phyloP scores from a whole-genome alignment of 2,888 invertebrate genomes.

The Drosophila cracens region DNA sequence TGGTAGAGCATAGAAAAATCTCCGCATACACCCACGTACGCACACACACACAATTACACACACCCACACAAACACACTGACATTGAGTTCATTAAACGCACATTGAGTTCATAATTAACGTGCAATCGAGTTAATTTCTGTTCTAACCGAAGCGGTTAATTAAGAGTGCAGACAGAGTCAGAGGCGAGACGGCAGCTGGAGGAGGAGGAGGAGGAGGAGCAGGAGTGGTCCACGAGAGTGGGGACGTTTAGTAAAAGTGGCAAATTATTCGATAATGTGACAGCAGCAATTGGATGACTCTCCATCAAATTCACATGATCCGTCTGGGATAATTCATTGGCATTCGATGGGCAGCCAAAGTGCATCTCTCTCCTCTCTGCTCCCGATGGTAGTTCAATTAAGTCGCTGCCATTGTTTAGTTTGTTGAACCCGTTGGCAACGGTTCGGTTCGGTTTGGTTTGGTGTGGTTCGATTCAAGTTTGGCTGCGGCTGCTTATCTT shows the following conservation, averaged over 20 bases:
- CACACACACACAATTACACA: conserved; percentile 16
- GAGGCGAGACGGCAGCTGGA: not conserved
- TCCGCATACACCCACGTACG: conserved; percentile 25
- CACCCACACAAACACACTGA: conserved; percentile 6
- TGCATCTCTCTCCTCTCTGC: conserved; percentile 28
- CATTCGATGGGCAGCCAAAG: conserved; percentile 38
- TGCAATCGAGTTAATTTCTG: conserved; percentile 80
- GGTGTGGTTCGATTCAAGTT: conserved; percentile 1
- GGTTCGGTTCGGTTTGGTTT: not conserved
- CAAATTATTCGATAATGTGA: conserved; percentile 77
- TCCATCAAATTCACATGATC: conserved; percentile 48
- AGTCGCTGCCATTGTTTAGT: conserved; percentile 66
- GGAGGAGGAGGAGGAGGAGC: conserved; percentile 7
- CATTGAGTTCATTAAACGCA: conserved; percentile 77
- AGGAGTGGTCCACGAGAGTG: not conserved
- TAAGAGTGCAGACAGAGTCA: conserved; percentile 66
- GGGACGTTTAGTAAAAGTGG: conserved; percentile 7
- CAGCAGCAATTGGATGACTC: conserved; percentile 60
- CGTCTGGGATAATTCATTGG: conserved; percentile 53
- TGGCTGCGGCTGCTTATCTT: conserved; percentile 41
- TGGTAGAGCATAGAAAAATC: conserved; percentile 71
- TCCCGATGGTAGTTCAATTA: conserved; percentile 71
- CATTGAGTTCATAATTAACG: conserved; percentile 69
- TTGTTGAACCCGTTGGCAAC: conserved; percentile 60
- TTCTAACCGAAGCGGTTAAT: conserved; percentile 76